Percentiles rank a stretch among this genome's conserved stretches.
These are phyloP conservation scores for Synaphobranchus kaupii DNA, from an alignment of 2,797 vertebrate genomes.

Conservation along the genomic window DNA sequence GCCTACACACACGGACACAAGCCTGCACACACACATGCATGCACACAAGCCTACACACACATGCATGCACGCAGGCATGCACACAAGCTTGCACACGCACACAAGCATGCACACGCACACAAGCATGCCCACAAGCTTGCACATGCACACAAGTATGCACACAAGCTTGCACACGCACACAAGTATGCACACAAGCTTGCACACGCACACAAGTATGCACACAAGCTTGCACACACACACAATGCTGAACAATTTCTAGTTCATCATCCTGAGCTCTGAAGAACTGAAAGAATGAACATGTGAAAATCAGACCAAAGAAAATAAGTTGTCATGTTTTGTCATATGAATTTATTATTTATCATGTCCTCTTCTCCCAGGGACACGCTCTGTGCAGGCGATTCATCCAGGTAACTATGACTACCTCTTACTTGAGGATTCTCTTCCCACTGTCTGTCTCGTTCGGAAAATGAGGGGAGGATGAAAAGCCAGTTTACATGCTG, in stretches of 20 bases:
- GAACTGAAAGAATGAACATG: neutral
- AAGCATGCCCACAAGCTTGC: neutral
- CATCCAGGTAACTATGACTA: neutral
- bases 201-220: no score
- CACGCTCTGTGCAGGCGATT: slow-evolving; percentile 3
- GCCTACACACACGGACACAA: no score
- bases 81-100: no score
- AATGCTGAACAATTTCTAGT: no score
- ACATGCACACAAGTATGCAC: neutral
- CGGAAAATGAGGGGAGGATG: neutral
- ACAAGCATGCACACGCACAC: neutral
- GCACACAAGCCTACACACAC: no score
- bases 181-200: no score
- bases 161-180: neutral
- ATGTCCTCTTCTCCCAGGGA: neutral
- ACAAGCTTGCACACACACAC: no score
- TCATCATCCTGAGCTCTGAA: neutral
- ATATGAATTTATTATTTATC: neutral
- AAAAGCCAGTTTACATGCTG: neutral
- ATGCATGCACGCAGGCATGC: neutral
- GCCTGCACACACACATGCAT: no score
- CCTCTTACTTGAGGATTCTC: neutral
- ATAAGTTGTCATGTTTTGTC: neutral
- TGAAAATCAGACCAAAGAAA: neutral
- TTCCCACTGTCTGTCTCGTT: neutral